phyloP scores from a whole-genome alignment of 2,113 vertebrate species.

The Synchiropus splendidus region DNA sequence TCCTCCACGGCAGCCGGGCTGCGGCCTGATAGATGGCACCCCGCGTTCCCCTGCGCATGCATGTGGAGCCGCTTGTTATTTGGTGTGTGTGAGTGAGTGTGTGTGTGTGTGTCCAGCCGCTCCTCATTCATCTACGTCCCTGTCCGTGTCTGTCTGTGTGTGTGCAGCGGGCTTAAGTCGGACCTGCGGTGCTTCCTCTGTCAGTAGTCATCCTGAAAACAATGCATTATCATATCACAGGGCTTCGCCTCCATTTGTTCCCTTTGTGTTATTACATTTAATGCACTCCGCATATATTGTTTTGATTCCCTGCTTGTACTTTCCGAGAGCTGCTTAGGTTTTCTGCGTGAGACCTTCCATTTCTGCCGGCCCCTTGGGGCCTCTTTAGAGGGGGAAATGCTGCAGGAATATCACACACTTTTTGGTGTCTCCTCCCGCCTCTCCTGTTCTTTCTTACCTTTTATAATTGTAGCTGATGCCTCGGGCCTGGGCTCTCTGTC shows the following conservation, averaged over 20 bases:
- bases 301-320: constrained; percentile 21
- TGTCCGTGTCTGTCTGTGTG: constrained; percentile 13
- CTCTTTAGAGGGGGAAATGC: constrained; percentile 16
- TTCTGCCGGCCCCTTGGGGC: constrained; percentile 26
- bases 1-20: constrained; percentile 28
- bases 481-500: constrained; percentile 37
- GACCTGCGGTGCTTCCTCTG: constrained; percentile 25
- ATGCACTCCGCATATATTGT: constrained; percentile 26
- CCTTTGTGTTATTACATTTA: constrained; percentile 13
- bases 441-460: constrained; percentile 23
- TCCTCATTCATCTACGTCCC: constrained; percentile 19
- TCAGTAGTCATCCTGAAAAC: constrained; percentile 40
- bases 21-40: constrained; percentile 51
- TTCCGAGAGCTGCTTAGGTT: constrained; percentile 21
- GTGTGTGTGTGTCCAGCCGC: constrained; percentile 3
- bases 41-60: constrained; percentile 18
- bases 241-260: constrained; percentile 23
- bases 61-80: constrained; percentile 5
- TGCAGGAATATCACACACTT: constrained; percentile 17
- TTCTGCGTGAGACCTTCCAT: constrained; percentile 23
- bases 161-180: constrained; percentile 9
- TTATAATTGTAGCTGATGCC: constrained; percentile 34
- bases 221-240: constrained; percentile 29
- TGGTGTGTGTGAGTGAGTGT: constrained; percentile 9
- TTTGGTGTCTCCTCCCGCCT: constrained; percentile 11